phyloP scores from a whole-genome alignment of 1,140 invertebrate genomes.

The Teleopsis dalmanni region DNA sequence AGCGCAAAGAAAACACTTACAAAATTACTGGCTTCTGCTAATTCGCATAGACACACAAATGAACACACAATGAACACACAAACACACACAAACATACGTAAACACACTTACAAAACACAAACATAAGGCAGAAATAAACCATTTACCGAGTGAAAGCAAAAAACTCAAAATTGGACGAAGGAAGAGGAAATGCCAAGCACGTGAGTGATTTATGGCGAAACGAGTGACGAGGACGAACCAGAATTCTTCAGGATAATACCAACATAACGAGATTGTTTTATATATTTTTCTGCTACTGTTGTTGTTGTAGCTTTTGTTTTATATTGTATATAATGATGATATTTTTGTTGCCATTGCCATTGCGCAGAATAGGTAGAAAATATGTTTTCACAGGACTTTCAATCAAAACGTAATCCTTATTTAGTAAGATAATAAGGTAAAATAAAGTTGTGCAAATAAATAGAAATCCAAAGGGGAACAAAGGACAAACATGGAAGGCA shows the following conservation, averaged over 20 bases:
- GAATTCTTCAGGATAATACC: slow-evolving; percentile 43
- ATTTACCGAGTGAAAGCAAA: not conserved
- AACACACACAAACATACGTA: not conserved
- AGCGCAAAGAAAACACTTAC: too few relatives aligned
- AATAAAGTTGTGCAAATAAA: too few relatives aligned
- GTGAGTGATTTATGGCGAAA: slow-evolving; percentile 41
- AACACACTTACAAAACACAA: too few relatives aligned
- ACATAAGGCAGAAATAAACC: too few relatives aligned
- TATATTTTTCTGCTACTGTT: slow-evolving; percentile 22
- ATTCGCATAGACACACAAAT: not conserved
- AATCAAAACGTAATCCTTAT: slow-evolving; percentile 40
- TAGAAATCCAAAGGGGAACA: too few relatives aligned
- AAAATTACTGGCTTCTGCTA: too few relatives aligned
- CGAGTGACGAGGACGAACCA: slow-evolving; percentile 43
- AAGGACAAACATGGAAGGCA: too few relatives aligned
- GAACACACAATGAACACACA: not conserved
- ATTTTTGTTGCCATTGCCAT: not conserved
- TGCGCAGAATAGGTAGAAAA: not conserved
- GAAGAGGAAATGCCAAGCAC: slow-evolving; percentile 30
- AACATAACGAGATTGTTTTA: slow-evolving; percentile 44
- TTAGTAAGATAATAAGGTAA: slow-evolving; percentile 40
- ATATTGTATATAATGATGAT: not conserved
- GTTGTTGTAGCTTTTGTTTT: too few relatives aligned
- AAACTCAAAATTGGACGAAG: too few relatives aligned
- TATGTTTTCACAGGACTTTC: slow-evolving; percentile 29